Conservation (phyloP, 2,797 vertebrate species). For the Enteromius paludinosus region DNA sequence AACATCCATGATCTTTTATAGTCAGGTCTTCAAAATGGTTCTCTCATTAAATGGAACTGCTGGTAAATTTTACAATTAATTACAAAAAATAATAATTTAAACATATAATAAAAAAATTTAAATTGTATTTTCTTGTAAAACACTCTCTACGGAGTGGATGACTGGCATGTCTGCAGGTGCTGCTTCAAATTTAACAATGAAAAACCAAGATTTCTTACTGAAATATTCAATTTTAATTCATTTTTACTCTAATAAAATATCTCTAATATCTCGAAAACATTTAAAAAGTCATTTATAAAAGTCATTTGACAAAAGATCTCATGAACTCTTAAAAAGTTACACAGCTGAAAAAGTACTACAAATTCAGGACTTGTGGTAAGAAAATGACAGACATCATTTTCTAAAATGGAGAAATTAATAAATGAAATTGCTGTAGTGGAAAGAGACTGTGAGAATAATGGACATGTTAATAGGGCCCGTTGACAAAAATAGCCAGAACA, state of each 20-base stretch:
- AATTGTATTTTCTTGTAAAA: no score
- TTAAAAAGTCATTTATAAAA: background rate
- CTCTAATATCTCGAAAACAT: background rate
- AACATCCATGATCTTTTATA: no score
- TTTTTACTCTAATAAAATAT: background rate
- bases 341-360: conserved; percentile 29
- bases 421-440: conserved; percentile 7
- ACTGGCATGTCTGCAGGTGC: background rate
- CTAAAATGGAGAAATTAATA: conserved; percentile 20
- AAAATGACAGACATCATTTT: conserved; percentile 10
- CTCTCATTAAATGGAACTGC: no score
- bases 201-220: background rate
- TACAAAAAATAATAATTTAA: no score
- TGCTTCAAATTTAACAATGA: background rate
- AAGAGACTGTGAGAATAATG: conserved; percentile 22
- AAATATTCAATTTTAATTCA: background rate
- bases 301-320: background rate
- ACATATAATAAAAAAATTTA: no score
- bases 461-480: conserved; percentile 19
- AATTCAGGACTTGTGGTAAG: background rate
- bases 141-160: background rate
- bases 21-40: no score
- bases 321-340: background rate
- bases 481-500: conserved; percentile 59
- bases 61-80: no score